These are phyloP conservation scores for Caenorhabditis afra DNA, from an alignment of 2,888 invertebrate species.

Conservation along the genomic window DNA sequence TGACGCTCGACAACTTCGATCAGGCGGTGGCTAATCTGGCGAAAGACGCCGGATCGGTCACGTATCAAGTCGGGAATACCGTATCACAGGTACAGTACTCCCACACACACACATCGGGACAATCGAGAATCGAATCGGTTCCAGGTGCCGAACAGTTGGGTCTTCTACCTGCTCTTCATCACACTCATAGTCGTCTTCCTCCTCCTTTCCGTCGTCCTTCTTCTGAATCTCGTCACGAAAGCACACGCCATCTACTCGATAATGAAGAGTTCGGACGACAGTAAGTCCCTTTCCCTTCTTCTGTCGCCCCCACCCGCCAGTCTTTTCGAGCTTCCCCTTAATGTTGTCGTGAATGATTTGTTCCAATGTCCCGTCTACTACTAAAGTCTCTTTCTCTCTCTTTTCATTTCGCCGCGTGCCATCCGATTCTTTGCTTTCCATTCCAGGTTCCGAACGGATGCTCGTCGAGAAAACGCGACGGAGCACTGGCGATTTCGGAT, in stretches of 20 bases:
- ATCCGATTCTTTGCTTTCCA: conserved; percentile 14
- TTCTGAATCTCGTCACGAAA: conserved; percentile 76
- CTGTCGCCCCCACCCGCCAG: too few relatives aligned
- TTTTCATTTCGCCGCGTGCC: conserved; percentile 2
- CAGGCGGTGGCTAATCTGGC: conserved; percentile 77
- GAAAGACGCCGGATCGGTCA: conserved; percentile 76
- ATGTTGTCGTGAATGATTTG: conserved; percentile 22
- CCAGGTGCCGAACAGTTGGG: conserved; percentile 79
- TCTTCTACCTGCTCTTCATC: conserved; percentile 79
- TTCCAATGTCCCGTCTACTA: conserved; percentile 1
- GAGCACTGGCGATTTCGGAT: conserved; percentile 31
- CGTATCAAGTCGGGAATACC: conserved; percentile 77
- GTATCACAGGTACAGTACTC: conserved; percentile 78
- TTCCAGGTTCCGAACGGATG: conserved; percentile 58
- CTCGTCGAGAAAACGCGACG: conserved; percentile 47
- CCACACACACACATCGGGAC: too few relatives aligned
- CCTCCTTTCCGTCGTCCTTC: conserved; percentile 75
- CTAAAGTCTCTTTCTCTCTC: conserved; percentile 4
- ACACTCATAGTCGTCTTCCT: conserved; percentile 78
- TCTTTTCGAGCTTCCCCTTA: neutral
- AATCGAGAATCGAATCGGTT: conserved; percentile 10
- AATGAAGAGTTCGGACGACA: conserved; percentile 66
- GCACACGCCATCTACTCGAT: conserved; percentile 70
- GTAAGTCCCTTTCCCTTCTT: conserved; percentile 51
- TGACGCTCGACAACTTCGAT: conserved; percentile 79